phyloP scores from a whole-genome alignment of 1,140 invertebrate genomes.

The Chironomus tepperi region DNA sequence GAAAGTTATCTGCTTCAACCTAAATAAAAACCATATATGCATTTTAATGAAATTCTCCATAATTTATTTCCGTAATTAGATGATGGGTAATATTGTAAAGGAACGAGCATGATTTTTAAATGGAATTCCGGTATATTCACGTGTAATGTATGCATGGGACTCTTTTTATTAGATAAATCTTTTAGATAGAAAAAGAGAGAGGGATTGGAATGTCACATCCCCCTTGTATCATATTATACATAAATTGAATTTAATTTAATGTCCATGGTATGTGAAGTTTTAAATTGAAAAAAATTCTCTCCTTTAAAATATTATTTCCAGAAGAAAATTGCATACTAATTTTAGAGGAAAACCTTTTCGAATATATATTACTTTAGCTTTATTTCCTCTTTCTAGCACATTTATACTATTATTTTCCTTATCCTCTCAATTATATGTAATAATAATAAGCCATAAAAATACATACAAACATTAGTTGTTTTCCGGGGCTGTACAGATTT shows the following conservation, averaged over 20 bases:
- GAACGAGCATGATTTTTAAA: neutral
- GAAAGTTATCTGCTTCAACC: too few relatives aligned
- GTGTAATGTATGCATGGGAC: too few relatives aligned
- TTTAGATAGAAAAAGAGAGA: too few relatives aligned
- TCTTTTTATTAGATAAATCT: too few relatives aligned
- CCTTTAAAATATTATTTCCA: neutral
- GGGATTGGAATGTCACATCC: neutral
- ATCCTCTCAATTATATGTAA: neutral
- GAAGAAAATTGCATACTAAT: neutral
- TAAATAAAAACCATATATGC: too few relatives aligned
- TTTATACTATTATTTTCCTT: neutral
- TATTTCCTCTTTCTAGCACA: neutral
- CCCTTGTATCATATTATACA: neutral
- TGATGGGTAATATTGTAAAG: neutral
- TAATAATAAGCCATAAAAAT: too few relatives aligned
- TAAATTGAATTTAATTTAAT: slow-evolving; percentile 10
- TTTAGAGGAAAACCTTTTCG: neutral
- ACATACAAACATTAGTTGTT: too few relatives aligned
- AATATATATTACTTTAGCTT: neutral
- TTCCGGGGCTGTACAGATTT: too few relatives aligned
- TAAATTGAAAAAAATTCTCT: neutral
- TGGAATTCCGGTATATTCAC: too few relatives aligned
- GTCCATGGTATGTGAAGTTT: neutral
- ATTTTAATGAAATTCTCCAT: neutral
- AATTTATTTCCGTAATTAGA: slow-evolving; percentile 5